A percentile compares a stretch with the other conserved stretches of the same genome.
phyloP scores from a whole-genome alignment of 2,888 invertebrate genomes.

The Andrena minutula region DNA sequence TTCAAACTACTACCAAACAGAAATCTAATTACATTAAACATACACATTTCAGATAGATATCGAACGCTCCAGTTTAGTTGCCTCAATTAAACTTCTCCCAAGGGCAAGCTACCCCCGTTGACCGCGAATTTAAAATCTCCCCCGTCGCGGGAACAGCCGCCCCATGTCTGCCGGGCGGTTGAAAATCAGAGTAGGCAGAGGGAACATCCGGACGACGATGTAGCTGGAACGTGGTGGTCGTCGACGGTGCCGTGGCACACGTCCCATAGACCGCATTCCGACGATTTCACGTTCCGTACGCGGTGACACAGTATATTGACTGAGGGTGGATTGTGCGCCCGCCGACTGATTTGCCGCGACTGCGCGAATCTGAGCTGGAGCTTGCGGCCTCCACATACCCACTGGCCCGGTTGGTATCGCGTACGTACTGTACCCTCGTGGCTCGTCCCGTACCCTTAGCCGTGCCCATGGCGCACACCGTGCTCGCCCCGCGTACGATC shows the following conservation, averaged over 20 bases:
- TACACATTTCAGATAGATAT: no score
- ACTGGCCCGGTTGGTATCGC: slow-evolving; percentile 53
- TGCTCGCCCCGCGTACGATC: slow-evolving; percentile 75
- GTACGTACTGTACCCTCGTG: slow-evolving; percentile 57
- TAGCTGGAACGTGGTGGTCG: slow-evolving; percentile 36
- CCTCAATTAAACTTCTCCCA: no score
- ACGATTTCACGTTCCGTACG: slow-evolving; percentile 64
- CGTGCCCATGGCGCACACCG: slow-evolving; percentile 47
- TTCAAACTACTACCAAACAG: no score
- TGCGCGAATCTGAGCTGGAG: slow-evolving; percentile 85
- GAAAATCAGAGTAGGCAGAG: not conserved
- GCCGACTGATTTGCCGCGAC: slow-evolving; percentile 85
- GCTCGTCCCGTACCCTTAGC: slow-evolving; percentile 41
- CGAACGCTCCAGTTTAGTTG: no score
- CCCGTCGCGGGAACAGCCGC: no score
- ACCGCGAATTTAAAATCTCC: no score
- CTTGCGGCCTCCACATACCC: slow-evolving; percentile 77
- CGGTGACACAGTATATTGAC: slow-evolving; percentile 82
- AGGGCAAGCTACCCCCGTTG: no score
- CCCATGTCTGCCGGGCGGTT: not conserved
- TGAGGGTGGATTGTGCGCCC: slow-evolving; percentile 83
- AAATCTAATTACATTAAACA: no score
- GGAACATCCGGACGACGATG: slow-evolving; percentile 7
- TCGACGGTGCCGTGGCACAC: slow-evolving; percentile 11
- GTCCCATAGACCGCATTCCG: slow-evolving; percentile 59